These are phyloP conservation scores for Leptinotarsa undecemlineata DNA, from an alignment of 1,140 invertebrate species.

Conservation along the genomic window DNA sequence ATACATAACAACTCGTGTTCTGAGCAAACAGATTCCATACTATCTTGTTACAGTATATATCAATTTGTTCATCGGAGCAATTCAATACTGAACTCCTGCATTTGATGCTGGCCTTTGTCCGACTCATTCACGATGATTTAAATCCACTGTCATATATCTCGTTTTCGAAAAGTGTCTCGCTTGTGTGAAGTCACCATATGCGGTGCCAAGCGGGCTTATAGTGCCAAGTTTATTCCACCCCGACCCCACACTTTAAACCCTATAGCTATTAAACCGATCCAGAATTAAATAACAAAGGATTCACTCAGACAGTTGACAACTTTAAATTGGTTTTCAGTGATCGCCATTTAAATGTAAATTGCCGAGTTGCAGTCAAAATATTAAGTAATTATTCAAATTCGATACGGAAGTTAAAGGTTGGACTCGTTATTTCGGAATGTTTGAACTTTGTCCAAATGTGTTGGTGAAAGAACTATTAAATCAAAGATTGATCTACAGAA, in stretches of 20 bases:
- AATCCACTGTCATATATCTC: background rate
- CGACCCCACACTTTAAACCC: slow-evolving; percentile 25
- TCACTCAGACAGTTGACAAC: slow-evolving; percentile 55
- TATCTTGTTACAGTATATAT: no score
- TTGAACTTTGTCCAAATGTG: background rate
- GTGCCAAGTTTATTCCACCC: slow-evolving; percentile 28
- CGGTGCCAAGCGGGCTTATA: slow-evolving; percentile 24
- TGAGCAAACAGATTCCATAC: no score
- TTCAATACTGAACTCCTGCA: no score
- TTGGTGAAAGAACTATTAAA: background rate
- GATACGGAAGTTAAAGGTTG: slow-evolving; percentile 25
- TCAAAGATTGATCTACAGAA: background rate
- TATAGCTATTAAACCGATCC: slow-evolving; percentile 51
- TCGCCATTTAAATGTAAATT: slow-evolving; percentile 56
- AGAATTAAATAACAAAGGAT: slow-evolving; percentile 56
- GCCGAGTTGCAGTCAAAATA: slow-evolving; percentile 54
- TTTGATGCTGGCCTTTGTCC: no score
- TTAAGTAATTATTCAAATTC: slow-evolving; percentile 53
- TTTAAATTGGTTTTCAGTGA: slow-evolving; percentile 55
- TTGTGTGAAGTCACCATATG: slow-evolving; percentile 49
- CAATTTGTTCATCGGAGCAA: no score
- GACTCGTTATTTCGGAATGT: background rate
- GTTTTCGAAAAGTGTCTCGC: slow-evolving; percentile 26
- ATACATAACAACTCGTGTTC: no score
- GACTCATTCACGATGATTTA: no score